Evolutionary conservation across 2,113 vertebrate species (phyloP).

Genomic region (Hyperopisus bebe): DNA sequence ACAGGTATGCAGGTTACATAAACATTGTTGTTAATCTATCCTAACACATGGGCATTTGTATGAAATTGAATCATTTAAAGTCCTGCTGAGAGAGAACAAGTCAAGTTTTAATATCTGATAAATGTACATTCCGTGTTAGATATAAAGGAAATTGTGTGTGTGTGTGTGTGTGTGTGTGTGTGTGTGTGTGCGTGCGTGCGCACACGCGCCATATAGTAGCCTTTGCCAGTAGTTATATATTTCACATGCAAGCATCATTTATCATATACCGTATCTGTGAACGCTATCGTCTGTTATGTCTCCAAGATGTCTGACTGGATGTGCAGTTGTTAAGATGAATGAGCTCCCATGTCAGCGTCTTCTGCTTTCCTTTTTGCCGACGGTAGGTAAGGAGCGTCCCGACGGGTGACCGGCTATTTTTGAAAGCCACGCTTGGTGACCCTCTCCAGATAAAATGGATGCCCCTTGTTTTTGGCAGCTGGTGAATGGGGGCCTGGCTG

Average conservation of each 20-base stretch:
- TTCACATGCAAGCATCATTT: background rate
- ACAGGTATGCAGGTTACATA: background rate
- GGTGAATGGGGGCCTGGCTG: background rate
- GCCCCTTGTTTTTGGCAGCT: background rate
- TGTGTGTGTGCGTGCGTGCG: too few relatives aligned
- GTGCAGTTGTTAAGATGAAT: background rate
- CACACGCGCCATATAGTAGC: background rate
- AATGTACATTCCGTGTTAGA: background rate
- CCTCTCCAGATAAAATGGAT: background rate
- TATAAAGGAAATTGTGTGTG: background rate
- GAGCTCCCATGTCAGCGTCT: background rate
- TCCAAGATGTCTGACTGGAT: background rate
- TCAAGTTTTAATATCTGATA: background rate
- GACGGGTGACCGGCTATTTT: background rate
- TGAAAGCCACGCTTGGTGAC: background rate
- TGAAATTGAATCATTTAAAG: background rate
- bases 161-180: too few relatives aligned
- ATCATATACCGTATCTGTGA: background rate
- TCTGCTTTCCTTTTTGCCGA: background rate
- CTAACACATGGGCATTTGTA: background rate
- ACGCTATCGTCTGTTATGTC: background rate
- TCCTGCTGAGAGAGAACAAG: background rate
- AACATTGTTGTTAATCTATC: background rate
- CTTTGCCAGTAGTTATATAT: background rate
- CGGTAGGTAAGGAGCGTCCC: background rate